A percentile compares a stretch with the other conserved stretches of the same genome.
These are phyloP conservation scores for Mus spicilegus DNA, from an alignment of 2,113 vertebrate genomes.

Conservation along the genomic window DNA sequence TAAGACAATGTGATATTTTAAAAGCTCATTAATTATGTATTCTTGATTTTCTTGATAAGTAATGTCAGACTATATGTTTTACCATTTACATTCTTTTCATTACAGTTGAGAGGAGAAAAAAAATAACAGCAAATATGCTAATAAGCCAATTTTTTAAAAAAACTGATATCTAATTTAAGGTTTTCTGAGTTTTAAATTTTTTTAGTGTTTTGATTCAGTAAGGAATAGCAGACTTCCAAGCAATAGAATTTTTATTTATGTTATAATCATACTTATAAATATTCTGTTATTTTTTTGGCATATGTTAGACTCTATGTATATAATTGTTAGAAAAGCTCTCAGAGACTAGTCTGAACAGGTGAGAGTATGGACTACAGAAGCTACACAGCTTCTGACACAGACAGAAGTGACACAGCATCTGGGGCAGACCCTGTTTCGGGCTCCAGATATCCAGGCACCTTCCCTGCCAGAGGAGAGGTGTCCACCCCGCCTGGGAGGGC, in stretches of 20 bases:
- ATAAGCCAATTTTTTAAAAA: background rate
- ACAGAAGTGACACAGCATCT: too few relatives aligned
- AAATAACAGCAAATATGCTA: background rate
- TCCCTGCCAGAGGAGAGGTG: too few relatives aligned
- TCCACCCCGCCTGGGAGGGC: too few relatives aligned
- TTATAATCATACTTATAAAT: background rate
- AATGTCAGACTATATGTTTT: background rate
- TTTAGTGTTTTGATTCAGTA: slow-evolving; percentile 31
- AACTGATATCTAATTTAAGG: slow-evolving; percentile 39
- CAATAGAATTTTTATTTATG: background rate
- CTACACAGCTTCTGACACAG: too few relatives aligned
- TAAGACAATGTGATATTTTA: background rate
- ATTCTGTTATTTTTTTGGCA: background rate
- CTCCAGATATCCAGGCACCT: too few relatives aligned
- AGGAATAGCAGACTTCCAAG: background rate
- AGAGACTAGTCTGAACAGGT: too few relatives aligned
- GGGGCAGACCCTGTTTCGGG: too few relatives aligned
- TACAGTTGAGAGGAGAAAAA: slow-evolving; percentile 26
- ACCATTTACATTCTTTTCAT: background rate
- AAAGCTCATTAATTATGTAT: background rate
- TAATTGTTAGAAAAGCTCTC: background rate
- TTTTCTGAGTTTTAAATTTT: background rate
- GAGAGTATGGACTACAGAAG: too few relatives aligned
- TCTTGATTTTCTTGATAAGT: background rate
- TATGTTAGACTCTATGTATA: background rate